These are phyloP conservation scores for Danio aesculapii DNA, from an alignment of 2,797 vertebrate genomes.

Conservation along the genomic window DNA sequence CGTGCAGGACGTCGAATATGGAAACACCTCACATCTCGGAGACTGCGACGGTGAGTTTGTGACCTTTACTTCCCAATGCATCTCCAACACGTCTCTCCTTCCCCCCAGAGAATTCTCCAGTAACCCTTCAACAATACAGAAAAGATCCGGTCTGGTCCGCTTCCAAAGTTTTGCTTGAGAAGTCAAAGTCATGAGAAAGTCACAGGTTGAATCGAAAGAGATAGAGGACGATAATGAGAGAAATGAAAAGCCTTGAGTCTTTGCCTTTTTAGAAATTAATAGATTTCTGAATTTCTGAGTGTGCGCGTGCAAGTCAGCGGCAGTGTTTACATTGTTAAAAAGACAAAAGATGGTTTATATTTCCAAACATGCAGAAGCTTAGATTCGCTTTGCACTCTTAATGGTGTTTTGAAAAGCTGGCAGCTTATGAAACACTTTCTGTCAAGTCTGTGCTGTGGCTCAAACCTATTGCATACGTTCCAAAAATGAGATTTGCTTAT, in stretches of 20 bases:
- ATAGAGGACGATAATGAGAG: conserved; percentile 20
- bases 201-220: conserved; percentile 11
- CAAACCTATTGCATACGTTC: conserved; percentile 20
- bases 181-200: conserved; percentile 30
- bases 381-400: conserved; percentile 24
- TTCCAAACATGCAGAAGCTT: conserved; percentile 11
- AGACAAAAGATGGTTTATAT: conserved; percentile 29
- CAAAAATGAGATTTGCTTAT: conserved; percentile 32
- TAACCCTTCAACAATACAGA: conserved; percentile 24
- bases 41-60: conserved; percentile 91
- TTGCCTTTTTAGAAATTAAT: conserved; percentile 31
- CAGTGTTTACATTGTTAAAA: conserved; percentile 6
- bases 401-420: conserved; percentile 49
- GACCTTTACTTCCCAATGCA: conserved; percentile 1
- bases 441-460: not conserved
- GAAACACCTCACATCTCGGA: conserved; percentile 89
- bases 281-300: not conserved
- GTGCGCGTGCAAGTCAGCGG: not conserved
- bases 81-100: not conserved
- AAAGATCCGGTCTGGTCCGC: conserved; percentile 10
- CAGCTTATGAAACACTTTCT: conserved; percentile 23
- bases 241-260: not conserved
- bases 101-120: not conserved
- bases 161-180: not conserved
- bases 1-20: conserved; percentile 90